Evolutionary conservation across 2,888 invertebrate species (phyloP).

Genomic region (Steinernema carpocapsae): DNA sequence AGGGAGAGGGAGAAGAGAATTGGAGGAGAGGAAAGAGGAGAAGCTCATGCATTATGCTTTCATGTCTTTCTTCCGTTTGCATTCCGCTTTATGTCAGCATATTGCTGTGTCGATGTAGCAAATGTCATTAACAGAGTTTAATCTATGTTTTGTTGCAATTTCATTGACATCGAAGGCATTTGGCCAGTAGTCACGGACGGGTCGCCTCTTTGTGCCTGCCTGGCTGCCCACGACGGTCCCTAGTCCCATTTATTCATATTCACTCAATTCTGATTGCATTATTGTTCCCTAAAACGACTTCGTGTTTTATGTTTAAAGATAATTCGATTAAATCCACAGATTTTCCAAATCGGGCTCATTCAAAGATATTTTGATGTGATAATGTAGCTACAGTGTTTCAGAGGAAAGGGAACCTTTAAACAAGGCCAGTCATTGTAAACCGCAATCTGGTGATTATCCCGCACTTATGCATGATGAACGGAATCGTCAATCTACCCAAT

Average conservation of each 20-base stretch:
- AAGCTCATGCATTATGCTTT: constrained; percentile 33
- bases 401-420: background rate
- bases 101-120: constrained; percentile 27
- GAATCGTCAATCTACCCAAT: constrained; percentile 24
- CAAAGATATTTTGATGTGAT: too few relatives aligned
- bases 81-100: constrained; percentile 29
- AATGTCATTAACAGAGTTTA: constrained; percentile 35
- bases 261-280: too few relatives aligned
- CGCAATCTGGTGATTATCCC: background rate
- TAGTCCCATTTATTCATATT: too few relatives aligned
- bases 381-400: background rate
- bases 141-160: constrained; percentile 35
- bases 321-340: too few relatives aligned
- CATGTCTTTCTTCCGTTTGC: constrained; percentile 35
- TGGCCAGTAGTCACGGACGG: too few relatives aligned
- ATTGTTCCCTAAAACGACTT: too few relatives aligned
- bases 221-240: too few relatives aligned
- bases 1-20: too few relatives aligned
- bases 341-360: too few relatives aligned
- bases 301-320: too few relatives aligned
- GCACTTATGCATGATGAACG: constrained; percentile 22
- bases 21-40: background rate
- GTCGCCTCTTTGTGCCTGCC: too few relatives aligned
- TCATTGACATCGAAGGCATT: background rate
- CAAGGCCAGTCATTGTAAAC: background rate